Evolutionary conservation across 2,113 vertebrate species (phyloP).

Genomic region (Penelope pileata): DNA sequence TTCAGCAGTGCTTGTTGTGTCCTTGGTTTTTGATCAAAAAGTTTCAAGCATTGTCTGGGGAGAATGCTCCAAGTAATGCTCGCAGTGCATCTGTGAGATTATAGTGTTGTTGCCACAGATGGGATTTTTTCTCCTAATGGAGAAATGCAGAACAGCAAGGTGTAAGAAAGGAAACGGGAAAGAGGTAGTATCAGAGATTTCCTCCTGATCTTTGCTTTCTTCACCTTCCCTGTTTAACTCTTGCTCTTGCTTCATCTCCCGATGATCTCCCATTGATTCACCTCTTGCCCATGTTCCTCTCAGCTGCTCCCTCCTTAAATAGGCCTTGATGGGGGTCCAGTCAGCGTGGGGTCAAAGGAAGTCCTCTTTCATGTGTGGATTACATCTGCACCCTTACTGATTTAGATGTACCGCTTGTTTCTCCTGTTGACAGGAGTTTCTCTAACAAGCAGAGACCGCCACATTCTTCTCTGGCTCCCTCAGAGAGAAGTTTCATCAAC

Average conservation of each 20-base stretch:
- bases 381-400: background rate
- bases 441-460: background rate
- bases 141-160: background rate
- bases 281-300: background rate
- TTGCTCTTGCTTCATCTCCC: background rate
- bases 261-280: background rate
- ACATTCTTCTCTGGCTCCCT: background rate
- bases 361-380: background rate
- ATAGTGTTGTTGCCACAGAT: background rate
- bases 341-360: background rate
- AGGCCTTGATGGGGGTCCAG: background rate
- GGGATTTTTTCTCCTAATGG: background rate
- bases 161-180: background rate
- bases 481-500: background rate
- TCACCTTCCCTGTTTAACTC: background rate
- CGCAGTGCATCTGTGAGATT: background rate
- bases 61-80: background rate
- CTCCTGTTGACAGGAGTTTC: rapidly evolving
- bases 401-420: background rate
- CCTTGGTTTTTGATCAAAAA: background rate
- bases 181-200: background rate
- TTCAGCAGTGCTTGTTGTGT: background rate
- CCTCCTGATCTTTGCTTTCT: background rate
- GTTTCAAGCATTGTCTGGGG: background rate
- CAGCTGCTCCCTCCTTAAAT: background rate